Conservation (phyloP, 2,113 vertebrate genomes). For the Oncorhynchus nerka region DNA sequence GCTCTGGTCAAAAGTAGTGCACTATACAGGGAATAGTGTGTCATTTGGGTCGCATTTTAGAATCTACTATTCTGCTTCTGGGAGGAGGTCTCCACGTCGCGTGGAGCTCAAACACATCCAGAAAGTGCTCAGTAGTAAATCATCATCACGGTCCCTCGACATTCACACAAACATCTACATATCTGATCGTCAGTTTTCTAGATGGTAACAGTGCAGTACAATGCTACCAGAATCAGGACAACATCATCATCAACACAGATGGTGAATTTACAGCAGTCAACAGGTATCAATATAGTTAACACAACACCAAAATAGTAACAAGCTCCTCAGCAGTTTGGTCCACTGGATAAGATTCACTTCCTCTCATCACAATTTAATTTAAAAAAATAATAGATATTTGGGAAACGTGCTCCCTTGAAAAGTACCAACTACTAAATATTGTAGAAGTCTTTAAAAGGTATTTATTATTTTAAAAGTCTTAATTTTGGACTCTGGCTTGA, state of each 20-base stretch:
- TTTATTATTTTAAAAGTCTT: constrained; percentile 20
- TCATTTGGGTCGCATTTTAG: too few species aligned
- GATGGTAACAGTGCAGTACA: constrained; percentile 41
- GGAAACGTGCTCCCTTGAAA: constrained; percentile 14
- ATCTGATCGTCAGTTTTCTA: constrained; percentile 1
- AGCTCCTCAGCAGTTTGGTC: constrained; percentile 11
- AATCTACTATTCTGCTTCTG: not conserved
- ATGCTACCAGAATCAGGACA: constrained; percentile 3
- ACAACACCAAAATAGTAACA: constrained; percentile 4
- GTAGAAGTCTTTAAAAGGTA: constrained; percentile 12
- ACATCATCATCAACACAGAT: constrained; percentile 28
- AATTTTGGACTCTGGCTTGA: constrained; percentile 34
- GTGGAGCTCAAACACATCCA: not conserved
- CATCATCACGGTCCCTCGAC: constrained; percentile 38
- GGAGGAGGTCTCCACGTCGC: not conserved
- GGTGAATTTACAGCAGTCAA: constrained; percentile 29
- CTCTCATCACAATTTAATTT: not conserved
- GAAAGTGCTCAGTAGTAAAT: constrained; percentile 64
- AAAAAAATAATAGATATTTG: constrained; percentile 22
- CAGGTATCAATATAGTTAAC: constrained; percentile 9
- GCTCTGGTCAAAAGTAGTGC: too few species aligned
- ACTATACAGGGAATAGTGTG: too few species aligned
- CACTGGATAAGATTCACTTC: not conserved
- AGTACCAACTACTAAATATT: constrained; percentile 10
- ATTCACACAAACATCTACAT: constrained; percentile 26